Evolutionary conservation across 2,113 vertebrate genomes (phyloP).

Genomic region (Puma concolor): DNA sequence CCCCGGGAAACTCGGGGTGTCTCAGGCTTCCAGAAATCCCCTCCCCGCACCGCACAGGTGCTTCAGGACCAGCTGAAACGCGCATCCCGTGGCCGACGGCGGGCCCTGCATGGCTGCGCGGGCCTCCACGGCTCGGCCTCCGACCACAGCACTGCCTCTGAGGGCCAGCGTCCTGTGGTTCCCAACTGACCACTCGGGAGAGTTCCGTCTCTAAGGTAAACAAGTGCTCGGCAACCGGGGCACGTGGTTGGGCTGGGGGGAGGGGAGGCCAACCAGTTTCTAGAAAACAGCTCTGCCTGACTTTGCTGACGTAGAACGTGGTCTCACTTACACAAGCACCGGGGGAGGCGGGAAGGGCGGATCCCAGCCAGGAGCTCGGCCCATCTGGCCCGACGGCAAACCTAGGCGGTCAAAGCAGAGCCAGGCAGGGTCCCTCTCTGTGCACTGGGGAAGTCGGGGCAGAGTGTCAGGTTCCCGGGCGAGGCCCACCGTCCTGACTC

Average conservation of each 20-base stretch:
- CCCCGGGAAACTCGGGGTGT: not conserved
- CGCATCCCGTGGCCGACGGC: rapidly evolving
- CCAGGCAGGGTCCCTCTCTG: rapidly evolving
- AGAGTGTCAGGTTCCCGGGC: not conserved
- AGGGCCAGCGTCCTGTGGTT: no score
- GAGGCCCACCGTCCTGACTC: not conserved
- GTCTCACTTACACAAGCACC: no score
- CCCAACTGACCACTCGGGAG: rapidly evolving
- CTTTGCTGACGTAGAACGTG: not conserved
- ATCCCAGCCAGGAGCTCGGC: not conserved
- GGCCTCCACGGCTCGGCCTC: not conserved
- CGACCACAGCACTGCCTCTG: not conserved
- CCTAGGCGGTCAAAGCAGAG: not conserved
- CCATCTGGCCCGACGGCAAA: not conserved
- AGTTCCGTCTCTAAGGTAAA: not conserved
- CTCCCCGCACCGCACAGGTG: not conserved
- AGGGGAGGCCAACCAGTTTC: not conserved
- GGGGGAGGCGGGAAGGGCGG: not conserved
- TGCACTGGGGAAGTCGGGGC: not conserved
- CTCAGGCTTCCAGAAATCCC: no score
- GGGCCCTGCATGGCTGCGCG: rapidly evolving
- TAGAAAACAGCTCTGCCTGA: not conserved
- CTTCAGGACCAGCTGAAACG: no score
- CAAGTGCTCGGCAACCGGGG: not conserved
- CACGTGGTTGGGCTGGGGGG: not conserved